Percentiles rank a stretch among this genome's conserved stretches.
phyloP scores from a whole-genome alignment of 1,140 invertebrate species.

The Diabrotica virgifera region DNA sequence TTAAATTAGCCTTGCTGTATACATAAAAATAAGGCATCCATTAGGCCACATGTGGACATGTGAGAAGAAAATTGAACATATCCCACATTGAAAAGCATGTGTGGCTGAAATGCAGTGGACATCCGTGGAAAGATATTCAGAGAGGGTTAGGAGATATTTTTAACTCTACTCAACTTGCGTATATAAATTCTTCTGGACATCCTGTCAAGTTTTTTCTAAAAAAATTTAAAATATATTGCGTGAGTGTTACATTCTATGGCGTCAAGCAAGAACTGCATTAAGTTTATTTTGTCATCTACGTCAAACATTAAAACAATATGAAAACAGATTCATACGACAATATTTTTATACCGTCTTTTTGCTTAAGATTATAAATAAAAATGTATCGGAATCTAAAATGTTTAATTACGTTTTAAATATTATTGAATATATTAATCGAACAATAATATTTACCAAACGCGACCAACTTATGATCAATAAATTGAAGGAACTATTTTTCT shows the following conservation, averaged over 20 bases:
- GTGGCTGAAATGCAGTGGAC: conserved; percentile 1
- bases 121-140: not conserved
- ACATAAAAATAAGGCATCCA: conserved; percentile 1
- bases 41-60: not conserved
- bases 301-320: too few relatives aligned
- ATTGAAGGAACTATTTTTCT: too few relatives aligned
- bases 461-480: too few relatives aligned
- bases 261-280: not conserved
- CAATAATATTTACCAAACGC: too few relatives aligned
- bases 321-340: too few relatives aligned
- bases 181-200: conserved; percentile 1
- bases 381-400: too few relatives aligned
- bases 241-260: not conserved
- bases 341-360: too few relatives aligned
- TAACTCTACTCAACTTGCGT: not conserved
- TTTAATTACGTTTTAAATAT: too few relatives aligned
- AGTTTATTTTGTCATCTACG: too few relatives aligned
- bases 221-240: not conserved
- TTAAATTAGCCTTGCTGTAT: not conserved
- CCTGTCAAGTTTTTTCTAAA: not conserved
- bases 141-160: not conserved
- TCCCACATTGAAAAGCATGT: not conserved
- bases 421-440: too few relatives aligned
- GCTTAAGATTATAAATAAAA: too few relatives aligned
- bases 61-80: conserved; percentile 1